Evolutionary conservation across 2,888 invertebrate genomes (phyloP).

Genomic region (Geophilus truncorum): DNA sequence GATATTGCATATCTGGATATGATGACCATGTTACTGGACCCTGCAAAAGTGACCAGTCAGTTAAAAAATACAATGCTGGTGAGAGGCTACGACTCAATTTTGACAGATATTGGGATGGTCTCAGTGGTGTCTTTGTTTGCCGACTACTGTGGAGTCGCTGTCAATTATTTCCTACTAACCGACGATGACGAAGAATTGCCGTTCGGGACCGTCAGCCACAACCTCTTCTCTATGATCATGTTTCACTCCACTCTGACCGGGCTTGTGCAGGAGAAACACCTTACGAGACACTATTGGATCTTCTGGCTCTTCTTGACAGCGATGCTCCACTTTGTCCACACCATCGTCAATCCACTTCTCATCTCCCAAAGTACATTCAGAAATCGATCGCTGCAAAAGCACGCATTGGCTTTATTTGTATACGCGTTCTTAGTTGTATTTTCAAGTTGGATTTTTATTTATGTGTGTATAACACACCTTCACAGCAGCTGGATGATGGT

Average conservation of each 20-base stretch:
- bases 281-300: constrained; percentile 79
- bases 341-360: constrained; percentile 83
- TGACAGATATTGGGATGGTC: constrained; percentile 86
- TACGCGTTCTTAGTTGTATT: constrained; percentile 76
- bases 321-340: constrained; percentile 81
- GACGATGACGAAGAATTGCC: constrained; percentile 84
- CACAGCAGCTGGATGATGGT: constrained; percentile 86
- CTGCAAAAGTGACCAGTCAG: constrained; percentile 44
- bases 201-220: constrained; percentile 88
- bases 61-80: constrained; percentile 68
- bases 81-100: constrained; percentile 83
- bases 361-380: constrained; percentile 66
- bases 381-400: constrained; percentile 62
- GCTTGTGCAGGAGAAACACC: constrained; percentile 77
- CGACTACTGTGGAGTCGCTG: constrained; percentile 80
- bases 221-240: constrained; percentile 85
- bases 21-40: background rate
- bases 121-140: constrained; percentile 84
- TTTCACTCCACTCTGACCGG: constrained; percentile 85
- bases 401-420: constrained; percentile 74
- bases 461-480: constrained; percentile 79
- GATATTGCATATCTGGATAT: constrained; percentile 51
- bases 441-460: constrained; percentile 66
- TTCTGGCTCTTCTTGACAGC: constrained; percentile 87
- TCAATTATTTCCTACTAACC: constrained; percentile 80